Conservation (phyloP, 2,797 vertebrate genomes). For the Typhlichthys eigenmanni region DNA sequence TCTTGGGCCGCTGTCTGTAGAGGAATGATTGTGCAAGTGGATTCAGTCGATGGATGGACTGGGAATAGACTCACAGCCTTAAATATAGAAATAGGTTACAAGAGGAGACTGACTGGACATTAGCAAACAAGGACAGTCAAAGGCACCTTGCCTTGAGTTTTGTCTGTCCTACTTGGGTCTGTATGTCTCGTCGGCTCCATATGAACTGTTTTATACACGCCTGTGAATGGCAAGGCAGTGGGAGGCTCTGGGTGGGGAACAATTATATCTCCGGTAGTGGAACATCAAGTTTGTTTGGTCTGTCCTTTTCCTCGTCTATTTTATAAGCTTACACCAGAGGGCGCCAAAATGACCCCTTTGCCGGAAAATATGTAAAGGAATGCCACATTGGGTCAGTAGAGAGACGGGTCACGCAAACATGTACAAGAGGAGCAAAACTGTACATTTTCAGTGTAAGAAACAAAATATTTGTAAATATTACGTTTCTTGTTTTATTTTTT, state of each 20-base stretch:
- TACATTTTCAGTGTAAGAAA: conserved; percentile 83
- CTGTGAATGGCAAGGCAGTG: conserved; percentile 36
- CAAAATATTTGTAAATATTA: conserved; percentile 84
- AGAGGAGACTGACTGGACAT: conserved; percentile 17
- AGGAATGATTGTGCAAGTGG: conserved; percentile 3
- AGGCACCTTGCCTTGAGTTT: conserved; percentile 32
- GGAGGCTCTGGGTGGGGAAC: conserved; percentile 28
- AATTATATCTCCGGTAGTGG: conserved; percentile 1
- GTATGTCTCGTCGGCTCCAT: conserved; percentile 37
- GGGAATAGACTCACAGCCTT: conserved; percentile 58
- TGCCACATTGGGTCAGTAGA: conserved; percentile 41
- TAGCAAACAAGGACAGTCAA: conserved; percentile 33
- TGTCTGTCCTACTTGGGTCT: conserved; percentile 37
- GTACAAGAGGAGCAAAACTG: conserved; percentile 70
- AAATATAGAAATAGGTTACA: conserved; percentile 39
- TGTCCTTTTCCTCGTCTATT: conserved; percentile 66
- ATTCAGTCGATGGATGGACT: conserved; percentile 25
- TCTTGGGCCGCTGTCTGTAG: conserved; percentile 9
- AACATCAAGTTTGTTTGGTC: conserved; percentile 30
- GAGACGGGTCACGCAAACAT: conserved; percentile 49
- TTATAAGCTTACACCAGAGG: conserved; percentile 74
- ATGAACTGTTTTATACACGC: conserved; percentile 56
- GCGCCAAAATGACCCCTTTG: conserved; percentile 55
- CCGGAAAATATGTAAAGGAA: conserved; percentile 33
- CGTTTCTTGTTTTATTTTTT: conserved; percentile 74